These are phyloP conservation scores for Polypterus bichir DNA, from an alignment of 2,113 vertebrate species.

Conservation along the genomic window DNA sequence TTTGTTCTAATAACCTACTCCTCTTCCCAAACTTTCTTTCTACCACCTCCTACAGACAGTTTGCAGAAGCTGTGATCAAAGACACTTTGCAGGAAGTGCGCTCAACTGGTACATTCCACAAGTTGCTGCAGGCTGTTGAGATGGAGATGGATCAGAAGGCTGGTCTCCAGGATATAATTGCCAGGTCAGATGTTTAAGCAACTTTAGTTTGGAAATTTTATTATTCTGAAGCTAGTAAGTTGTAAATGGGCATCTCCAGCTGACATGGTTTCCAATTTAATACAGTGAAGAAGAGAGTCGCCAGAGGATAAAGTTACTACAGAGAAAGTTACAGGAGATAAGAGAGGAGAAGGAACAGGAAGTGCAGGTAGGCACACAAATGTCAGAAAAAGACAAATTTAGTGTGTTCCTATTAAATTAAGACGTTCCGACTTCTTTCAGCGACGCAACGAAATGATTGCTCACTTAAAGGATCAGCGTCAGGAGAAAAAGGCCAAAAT, in stretches of 20 bases:
- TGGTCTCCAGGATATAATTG: slow-evolving; percentile 38
- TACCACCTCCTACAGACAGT: slow-evolving; percentile 42
- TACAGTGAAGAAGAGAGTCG: slow-evolving; percentile 57
- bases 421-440: slow-evolving; percentile 15
- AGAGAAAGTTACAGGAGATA: slow-evolving; percentile 54
- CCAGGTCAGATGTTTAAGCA: slow-evolving; percentile 41
- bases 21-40: slow-evolving; percentile 1
- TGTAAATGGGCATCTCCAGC: too few relatives aligned
- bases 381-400: too few relatives aligned
- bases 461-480: slow-evolving; percentile 50
- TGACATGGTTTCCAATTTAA: slow-evolving; percentile 7
- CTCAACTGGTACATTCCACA: slow-evolving; percentile 40
- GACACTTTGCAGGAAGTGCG: slow-evolving; percentile 38
- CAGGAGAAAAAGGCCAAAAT: slow-evolving; percentile 50
- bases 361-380: slow-evolving; percentile 46
- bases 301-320: slow-evolving; percentile 44
- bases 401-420: too few relatives aligned
- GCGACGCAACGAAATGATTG: slow-evolving; percentile 42
- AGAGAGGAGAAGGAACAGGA: slow-evolving; percentile 48
- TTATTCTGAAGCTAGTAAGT: too few relatives aligned
- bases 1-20: neutral
- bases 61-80: slow-evolving; percentile 42
- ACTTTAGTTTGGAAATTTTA: neutral
- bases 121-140: slow-evolving; percentile 38
- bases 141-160: slow-evolving; percentile 44